A percentile compares a stretch with the other conserved stretches of the same genome.
Conservation (phyloP, 2,888 invertebrate species). For the Camponotus fellah region DNA sequence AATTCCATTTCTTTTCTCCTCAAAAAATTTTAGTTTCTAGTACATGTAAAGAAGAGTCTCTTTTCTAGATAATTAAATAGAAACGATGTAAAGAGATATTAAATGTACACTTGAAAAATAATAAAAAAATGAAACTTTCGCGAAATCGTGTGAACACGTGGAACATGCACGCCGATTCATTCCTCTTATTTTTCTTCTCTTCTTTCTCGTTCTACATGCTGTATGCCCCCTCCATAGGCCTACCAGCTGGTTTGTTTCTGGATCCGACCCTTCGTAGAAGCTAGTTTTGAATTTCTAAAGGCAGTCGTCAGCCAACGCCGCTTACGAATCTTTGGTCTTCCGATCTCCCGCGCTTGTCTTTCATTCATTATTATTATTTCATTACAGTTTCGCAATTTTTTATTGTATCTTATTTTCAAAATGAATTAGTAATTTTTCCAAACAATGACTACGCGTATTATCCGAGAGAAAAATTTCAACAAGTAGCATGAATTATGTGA, state of each 20-base stretch:
- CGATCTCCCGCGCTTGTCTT: background rate
- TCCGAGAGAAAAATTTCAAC: background rate
- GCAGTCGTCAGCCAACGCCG: slow-evolving; percentile 61
- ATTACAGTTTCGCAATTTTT: slow-evolving; percentile 19
- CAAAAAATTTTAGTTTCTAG: background rate
- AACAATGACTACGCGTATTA: background rate
- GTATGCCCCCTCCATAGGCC: slow-evolving; percentile 30
- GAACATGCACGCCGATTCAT: slow-evolving; percentile 26
- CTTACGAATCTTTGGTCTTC: slow-evolving; percentile 45
- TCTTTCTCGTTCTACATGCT: slow-evolving; percentile 44
- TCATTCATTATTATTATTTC: background rate
- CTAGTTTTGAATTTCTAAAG: slow-evolving; percentile 50
- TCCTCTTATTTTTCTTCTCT: slow-evolving; percentile 42
- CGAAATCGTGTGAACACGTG: background rate
- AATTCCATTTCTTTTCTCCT: background rate
- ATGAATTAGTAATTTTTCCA: background rate
- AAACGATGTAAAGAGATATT: background rate
- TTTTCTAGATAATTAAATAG: background rate
- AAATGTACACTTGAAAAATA: too few relatives aligned
- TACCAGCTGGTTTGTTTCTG: slow-evolving; percentile 66
- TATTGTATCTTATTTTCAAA: background rate
- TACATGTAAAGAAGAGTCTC: background rate
- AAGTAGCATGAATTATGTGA: background rate
- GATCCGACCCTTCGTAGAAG: slow-evolving; percentile 57
- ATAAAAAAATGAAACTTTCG: background rate